Percentiles rank a stretch among this genome's conserved stretches.
These are phyloP conservation scores for Zoanthus gigantus DNA, from an alignment of 92 coral and sea anemone genomes.

Conservation along the genomic window DNA sequence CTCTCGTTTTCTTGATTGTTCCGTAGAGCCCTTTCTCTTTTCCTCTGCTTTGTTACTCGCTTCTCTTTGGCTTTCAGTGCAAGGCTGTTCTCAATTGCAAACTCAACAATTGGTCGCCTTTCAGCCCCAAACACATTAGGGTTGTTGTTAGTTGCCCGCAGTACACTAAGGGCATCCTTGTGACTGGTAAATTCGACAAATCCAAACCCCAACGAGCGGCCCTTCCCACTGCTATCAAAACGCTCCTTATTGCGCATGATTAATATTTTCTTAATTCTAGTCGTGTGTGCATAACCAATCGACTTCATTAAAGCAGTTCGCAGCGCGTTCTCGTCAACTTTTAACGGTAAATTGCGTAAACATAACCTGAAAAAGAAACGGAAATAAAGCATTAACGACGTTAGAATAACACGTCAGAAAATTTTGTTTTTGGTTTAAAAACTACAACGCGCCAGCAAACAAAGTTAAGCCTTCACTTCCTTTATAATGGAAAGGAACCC, in stretches of 20 bases:
- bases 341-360: conserved; percentile 88
- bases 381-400: not conserved
- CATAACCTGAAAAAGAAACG: conserved; percentile 73
- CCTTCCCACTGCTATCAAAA: conserved; percentile 79
- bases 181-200: conserved; percentile 89
- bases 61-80: conserved; percentile 86
- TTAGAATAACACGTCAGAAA: too few relatives aligned
- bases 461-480: too few relatives aligned
- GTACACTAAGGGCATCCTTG: conserved; percentile 82
- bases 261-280: conserved; percentile 64
- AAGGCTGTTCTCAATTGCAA: conserved; percentile 88
- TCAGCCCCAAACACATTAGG: conserved; percentile 87
- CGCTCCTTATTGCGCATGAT: conserved; percentile 93
- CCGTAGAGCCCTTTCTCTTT: conserved; percentile 38
- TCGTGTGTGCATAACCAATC: conserved; percentile 52
- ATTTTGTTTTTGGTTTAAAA: too few relatives aligned
- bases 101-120: conserved; percentile 96
- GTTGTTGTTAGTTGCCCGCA: conserved; percentile 92
- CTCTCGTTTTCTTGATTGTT: conserved; percentile 42
- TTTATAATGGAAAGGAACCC: too few relatives aligned
- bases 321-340: conserved; percentile 72
- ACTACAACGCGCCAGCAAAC: too few relatives aligned
- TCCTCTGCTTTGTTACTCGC: conserved; percentile 63
- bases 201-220: conserved; percentile 92
- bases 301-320: conserved; percentile 74